Base-by-base conservation (phyloP, 1,140 invertebrate species). In the Babylonia areolata region DNA sequence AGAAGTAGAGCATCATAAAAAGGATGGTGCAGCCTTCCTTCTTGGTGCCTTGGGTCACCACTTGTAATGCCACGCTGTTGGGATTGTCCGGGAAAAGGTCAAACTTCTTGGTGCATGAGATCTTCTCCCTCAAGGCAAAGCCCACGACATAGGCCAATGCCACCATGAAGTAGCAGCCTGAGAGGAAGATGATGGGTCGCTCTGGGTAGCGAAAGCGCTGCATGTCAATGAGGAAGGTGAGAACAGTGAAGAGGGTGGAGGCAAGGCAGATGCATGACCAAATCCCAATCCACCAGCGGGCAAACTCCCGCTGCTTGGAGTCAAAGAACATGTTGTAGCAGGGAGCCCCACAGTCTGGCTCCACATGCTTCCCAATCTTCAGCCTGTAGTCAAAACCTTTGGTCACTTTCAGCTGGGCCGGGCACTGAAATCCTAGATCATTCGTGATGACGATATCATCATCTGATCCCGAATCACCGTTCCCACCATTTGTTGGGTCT, bases 1-100 rank as follows among this genome's bases (percentile, higher is more conserved):
- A 99, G 95, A 99, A 99, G 95, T 99, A 99, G 35, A 99, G 96
- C 88, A 98, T 96, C 97, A 99, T 99, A 94, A 99, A 99, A 69
- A 99, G 95, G 87, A 99, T 97, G 6, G 98, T 99, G 94, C 99
- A 99, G 90, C 96, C 94, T 94, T 98, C 97, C 92, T 97, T 96
- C 93, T 97, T 97, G 75, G 97, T 98, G 20, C 98, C 98, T 95
- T 99, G 98, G 12, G 97, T 97, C 89, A 99, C 89, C 46, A 94
- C 87, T 12, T 87, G 87, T 77, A 96, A 96, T 95, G 97, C 98
- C 89, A 96, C 96, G 89, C 95, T 73, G 17, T 64, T 84, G 9
- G 81, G 64, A 28, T 39, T 81, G 77, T 94, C 94, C n/a, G 92
- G 89, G 35, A 96, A 96, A 58, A 97, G 96, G 64, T 96, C 96